Percentiles rank a stretch among this genome's conserved stretches.
These are phyloP conservation scores for Pimpla rufipes DNA, from an alignment of 2,888 invertebrate genomes.

Conservation along the genomic window DNA sequence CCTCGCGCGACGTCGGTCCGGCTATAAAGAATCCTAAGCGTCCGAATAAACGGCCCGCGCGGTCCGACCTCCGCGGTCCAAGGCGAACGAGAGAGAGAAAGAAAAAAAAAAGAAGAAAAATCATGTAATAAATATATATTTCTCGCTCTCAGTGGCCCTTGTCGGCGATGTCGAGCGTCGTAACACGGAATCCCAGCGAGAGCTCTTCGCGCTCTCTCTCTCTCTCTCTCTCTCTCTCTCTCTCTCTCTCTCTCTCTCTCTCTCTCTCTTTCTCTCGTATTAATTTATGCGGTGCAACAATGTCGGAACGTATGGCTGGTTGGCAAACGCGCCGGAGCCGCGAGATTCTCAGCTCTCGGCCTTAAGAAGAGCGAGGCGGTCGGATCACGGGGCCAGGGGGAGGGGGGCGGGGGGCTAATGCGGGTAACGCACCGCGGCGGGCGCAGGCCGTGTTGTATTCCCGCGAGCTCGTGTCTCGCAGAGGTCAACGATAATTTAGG, in stretches of 20 bases:
- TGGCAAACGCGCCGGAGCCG: slow-evolving; percentile 65
- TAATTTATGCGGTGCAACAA: slow-evolving; percentile 83
- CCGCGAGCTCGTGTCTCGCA: slow-evolving; percentile 74
- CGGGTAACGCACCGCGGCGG: slow-evolving; percentile 61
- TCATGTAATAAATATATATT: slow-evolving; percentile 8
- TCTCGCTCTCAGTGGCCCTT: slow-evolving; percentile 65
- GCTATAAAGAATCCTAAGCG: slow-evolving; percentile 73
- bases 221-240: slow-evolving; percentile 55
- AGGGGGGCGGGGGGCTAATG: slow-evolving; percentile 57
- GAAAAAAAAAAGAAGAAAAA: not conserved
- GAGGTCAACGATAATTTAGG: slow-evolving; percentile 83
- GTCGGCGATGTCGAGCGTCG: slow-evolving; percentile 71
- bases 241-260: slow-evolving; percentile 37
- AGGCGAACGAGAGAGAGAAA: slow-evolving; percentile 36
- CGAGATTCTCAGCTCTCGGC: slow-evolving; percentile 30
- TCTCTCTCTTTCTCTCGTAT: slow-evolving; percentile 72
- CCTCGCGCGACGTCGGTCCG: slow-evolving; percentile 42
- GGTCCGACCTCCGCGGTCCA: slow-evolving; percentile 41
- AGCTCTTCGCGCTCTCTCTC: not conserved
- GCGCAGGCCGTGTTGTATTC: slow-evolving; percentile 62
- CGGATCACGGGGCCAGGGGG: slow-evolving; percentile 34
- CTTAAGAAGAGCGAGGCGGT: slow-evolving; percentile 9
- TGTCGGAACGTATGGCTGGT: slow-evolving; percentile 76
- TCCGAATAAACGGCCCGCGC: slow-evolving; percentile 65
- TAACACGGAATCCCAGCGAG: slow-evolving; percentile 79